A percentile compares a stretch with the other conserved stretches of the same genome.
Evolutionary conservation across 2,113 vertebrate species (phyloP).

Genomic region (Cavia aperea): DNA sequence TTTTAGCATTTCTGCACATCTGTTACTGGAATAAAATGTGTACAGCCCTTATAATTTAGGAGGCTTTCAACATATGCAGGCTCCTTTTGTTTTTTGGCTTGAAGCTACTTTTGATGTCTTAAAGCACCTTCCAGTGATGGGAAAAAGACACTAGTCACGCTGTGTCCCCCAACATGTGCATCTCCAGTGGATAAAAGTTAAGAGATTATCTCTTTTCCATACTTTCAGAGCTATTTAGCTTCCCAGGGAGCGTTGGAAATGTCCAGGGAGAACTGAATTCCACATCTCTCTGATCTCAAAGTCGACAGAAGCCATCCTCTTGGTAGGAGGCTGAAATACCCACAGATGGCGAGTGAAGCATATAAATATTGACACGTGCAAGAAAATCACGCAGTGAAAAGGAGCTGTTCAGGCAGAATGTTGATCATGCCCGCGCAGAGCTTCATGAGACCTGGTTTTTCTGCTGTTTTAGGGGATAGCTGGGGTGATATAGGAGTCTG

Average conservation of each 20-base stretch:
- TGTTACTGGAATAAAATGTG: neutral
- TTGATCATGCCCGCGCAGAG: neutral
- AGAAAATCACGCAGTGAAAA: neutral
- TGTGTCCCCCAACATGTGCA: neutral
- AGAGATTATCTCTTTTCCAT: neutral
- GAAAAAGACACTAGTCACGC: neutral
- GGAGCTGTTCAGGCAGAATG: neutral
- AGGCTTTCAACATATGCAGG: neutral
- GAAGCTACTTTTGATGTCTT: neutral
- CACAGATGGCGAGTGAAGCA: neutral
- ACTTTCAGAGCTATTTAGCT: slow-evolving; percentile 4
- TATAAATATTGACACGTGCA: neutral
- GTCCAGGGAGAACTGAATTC: slow-evolving; percentile 22
- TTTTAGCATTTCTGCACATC: neutral
- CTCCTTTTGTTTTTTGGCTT: neutral
- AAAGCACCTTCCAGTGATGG: neutral
- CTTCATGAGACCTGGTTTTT: neutral
- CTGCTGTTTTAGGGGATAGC: neutral
- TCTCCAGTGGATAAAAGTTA: neutral
- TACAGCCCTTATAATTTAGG: neutral
- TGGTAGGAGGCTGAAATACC: slow-evolving; percentile 15
- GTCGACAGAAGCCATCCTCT: neutral
- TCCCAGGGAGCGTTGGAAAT: slow-evolving; percentile 8
- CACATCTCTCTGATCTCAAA: slow-evolving; percentile 14
- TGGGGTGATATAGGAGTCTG: neutral